phyloP scores from a whole-genome alignment of 2,113 vertebrate genomes.

The Nicator chloris region DNA sequence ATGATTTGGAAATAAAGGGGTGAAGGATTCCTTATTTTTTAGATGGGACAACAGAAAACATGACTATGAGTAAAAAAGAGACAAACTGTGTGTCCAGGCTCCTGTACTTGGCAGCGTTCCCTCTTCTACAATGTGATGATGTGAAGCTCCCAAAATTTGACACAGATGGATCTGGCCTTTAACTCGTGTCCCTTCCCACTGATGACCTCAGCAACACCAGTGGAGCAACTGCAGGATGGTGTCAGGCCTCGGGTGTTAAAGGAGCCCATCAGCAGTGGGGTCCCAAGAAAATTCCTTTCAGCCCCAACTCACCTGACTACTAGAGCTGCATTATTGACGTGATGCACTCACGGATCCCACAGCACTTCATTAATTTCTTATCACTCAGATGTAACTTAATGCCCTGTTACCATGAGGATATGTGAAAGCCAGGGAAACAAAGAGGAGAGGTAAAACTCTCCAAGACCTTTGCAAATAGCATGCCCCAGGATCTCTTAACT shows the following conservation, averaged over 20 bases:
- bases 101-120: neutral
- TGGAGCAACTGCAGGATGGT: neutral
- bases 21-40: neutral
- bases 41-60: neutral
- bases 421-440: neutral
- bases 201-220: neutral
- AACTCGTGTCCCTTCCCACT: neutral
- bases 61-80: neutral
- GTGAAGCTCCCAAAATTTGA: neutral
- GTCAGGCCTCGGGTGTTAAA: neutral
- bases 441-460: neutral
- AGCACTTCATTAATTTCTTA: slow-evolving; percentile 27
- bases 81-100: neutral
- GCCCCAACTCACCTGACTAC: neutral
- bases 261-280: neutral
- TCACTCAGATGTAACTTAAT: neutral
- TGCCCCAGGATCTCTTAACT: neutral
- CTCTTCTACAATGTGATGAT: neutral
- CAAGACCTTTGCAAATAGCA: neutral
- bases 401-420: neutral
- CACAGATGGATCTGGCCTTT: neutral
- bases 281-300: neutral
- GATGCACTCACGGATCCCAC: neutral
- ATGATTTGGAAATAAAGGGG: neutral
- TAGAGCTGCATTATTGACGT: neutral